Evolutionary conservation across 2,888 invertebrate species (phyloP).

Genomic region (Pelosia muscerda): DNA sequence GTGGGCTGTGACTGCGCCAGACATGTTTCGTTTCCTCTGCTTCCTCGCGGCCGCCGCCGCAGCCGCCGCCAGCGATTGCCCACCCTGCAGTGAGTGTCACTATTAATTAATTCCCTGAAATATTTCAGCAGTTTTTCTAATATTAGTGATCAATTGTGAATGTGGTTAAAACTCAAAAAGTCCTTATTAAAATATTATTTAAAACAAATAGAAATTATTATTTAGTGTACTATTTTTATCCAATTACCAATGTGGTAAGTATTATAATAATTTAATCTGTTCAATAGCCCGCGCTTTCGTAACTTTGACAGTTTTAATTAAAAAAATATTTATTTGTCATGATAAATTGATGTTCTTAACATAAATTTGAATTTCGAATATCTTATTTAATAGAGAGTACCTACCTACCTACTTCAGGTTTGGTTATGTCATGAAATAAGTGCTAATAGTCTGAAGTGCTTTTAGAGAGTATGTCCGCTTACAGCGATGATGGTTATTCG

Average conservation of each 20-base stretch:
- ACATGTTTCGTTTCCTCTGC: conserved; percentile 82
- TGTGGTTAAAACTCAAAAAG: conserved; percentile 27
- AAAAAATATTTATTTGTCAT: conserved; percentile 27
- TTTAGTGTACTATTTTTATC: background rate
- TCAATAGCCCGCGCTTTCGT: conserved; percentile 8
- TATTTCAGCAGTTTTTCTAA: conserved; percentile 31
- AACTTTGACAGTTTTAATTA: conserved; percentile 14
- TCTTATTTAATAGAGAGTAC: conserved; percentile 55
- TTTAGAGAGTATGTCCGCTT: conserved; percentile 67
- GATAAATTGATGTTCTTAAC: conserved; percentile 28
- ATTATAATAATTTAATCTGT: conserved; percentile 4
- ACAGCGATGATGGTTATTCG: conserved; percentile 44
- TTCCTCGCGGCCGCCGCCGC: conserved; percentile 71
- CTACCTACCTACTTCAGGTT: conserved; percentile 46
- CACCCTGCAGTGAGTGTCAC: conserved; percentile 82
- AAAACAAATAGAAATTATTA: background rate
- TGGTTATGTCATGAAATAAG: conserved; percentile 71
- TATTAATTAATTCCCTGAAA: conserved; percentile 32
- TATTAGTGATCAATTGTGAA: conserved; percentile 38
- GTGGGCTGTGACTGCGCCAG: conserved; percentile 76
- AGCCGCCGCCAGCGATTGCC: conserved; percentile 74
- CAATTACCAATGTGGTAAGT: conserved; percentile 3
- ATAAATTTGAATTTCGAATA: conserved; percentile 59
- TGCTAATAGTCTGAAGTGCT: conserved; percentile 69
- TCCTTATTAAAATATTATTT: background rate